Base-by-base conservation (phyloP, 2,113 vertebrate genomes). In the Platanista minor region DNA sequence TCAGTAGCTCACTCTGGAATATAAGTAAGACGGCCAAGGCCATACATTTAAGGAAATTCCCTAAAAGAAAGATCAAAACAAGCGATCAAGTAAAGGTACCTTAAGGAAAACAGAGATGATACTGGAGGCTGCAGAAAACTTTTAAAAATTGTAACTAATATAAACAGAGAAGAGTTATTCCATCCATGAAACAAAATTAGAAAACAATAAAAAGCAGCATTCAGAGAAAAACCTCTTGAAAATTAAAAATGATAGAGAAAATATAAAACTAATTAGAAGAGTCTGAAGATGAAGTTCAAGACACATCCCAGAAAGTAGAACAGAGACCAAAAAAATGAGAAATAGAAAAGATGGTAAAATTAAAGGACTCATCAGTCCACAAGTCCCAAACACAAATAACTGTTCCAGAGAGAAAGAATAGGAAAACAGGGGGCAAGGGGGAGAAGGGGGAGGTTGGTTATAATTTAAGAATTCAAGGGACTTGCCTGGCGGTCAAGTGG, bases 21-120 rank as follows among this genome's bases (percentile, higher is more conserved):
- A 57, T 52, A 21, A 78, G 8, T 83, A 78, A 91, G 46, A 91
- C 3, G 83, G 33, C 43, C 67, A 95, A 83, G 49, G 62, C 46
- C 77, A 62, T 33, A 77, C 64, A 84, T 78, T 95, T 80, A 64
- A 85, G 20, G 39, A 93, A 97, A 93, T 87, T 36, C 31, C 67
- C 29, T 81, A 77, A 64, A 93, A 95, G 41, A 77, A 95, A 95
- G 13, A 87, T 21, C 39, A 84, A 84, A 84, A 94, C 43, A 89
- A 80, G 78, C 33, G 41, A 87, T 94, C 49, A 82, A 69, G 57
- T 92, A 71, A 66, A 87, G 46, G 12, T 87, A 75, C 67, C 64
- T 87, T 87, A 91, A 94, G 71, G 57, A 89, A 77, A 97, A 92
- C 5, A 88, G 12, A 95, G 46, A 96, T 52, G 5, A 18, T 62